Percentiles rank a stretch among this genome's conserved stretches.
phyloP scores from a whole-genome alignment of 2,113 vertebrate genomes.

The Zapus hudsonius region DNA sequence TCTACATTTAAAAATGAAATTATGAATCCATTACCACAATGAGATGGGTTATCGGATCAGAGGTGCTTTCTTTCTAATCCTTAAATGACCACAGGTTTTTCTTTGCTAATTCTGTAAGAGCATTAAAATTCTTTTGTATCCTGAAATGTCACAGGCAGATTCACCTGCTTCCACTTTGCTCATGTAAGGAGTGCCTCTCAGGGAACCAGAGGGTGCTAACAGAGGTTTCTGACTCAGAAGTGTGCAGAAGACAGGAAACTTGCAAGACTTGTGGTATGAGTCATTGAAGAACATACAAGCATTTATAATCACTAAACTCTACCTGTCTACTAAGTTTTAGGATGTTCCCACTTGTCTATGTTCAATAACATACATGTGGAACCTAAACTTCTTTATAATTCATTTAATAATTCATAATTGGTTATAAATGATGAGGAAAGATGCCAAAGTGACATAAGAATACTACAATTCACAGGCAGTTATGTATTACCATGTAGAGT shows the following conservation, averaged over 20 bases:
- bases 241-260: background rate
- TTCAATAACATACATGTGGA: background rate
- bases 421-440: background rate
- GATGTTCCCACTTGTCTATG: background rate
- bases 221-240: slow-evolving; percentile 10
- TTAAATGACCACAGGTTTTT: slow-evolving; percentile 79
- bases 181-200: slow-evolving; percentile 46
- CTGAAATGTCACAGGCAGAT: slow-evolving; percentile 72
- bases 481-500: background rate
- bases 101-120: slow-evolving; percentile 83
- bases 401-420: background rate
- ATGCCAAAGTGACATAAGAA: background rate
- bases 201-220: slow-evolving; percentile 23
- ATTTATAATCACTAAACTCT: slow-evolving; percentile 17
- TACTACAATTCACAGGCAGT: background rate
- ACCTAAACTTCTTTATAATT: background rate
- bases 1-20: slow-evolving; percentile 85
- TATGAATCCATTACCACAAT: slow-evolving; percentile 87
- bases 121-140: slow-evolving; percentile 79
- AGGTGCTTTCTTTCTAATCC: slow-evolving; percentile 77
- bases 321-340: slow-evolving; percentile 2
- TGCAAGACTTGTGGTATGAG: background rate
- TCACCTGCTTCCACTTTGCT: slow-evolving; percentile 71
- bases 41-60: slow-evolving; percentile 81
- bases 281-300: background rate